Evolutionary conservation across 2,888 invertebrate species (phyloP), one percentile per base, ranked within the genome.

Genomic region (Aproaerema taeniolella): DNA sequence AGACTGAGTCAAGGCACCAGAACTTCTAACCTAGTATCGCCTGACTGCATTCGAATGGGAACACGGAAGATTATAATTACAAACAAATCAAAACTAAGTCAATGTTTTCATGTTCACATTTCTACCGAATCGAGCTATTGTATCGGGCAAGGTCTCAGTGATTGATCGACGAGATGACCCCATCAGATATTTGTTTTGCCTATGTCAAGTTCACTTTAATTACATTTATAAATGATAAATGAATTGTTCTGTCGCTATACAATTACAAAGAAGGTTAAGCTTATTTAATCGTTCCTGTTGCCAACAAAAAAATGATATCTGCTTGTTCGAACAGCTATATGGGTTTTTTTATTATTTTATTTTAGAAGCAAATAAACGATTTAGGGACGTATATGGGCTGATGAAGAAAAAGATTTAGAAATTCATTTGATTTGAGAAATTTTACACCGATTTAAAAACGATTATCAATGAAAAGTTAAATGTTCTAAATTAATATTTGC

Each of bases 131-230:
- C 25, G 48, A 55, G 58, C 43, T 45, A 55, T 61, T 57, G 58
- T 47, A 35, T 71, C 31, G 38, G 41, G 53, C 74, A 76, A 77
- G 80, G 76, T 53, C 58, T 44, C 16, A 24, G 48, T 75, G 79
- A 79, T 78, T 79, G 75, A 79, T 79, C 50, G 67, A 52, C 49
- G 46, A 50, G 61, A 65, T 76, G 78, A 75, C 77, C 79, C 72
- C 55, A 56, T 57, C 58, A 53, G 61, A 67, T 67, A 68, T 66
- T 76, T 69, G 69, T 69, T 66, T 65, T 61, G 58, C 53, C 35
- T 50, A 55, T 59, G 68, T 70, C 75, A 72, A 74, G 71, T 71
- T 67, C 66, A 69, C 60, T 66, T 67, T 73, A 67, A 76, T 75
- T 76, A 67, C 54, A 58, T 48, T 55, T 53, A 53, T 55, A 43